Base-by-base conservation (phyloP, 2,888 invertebrate genomes). In the Oxystoma pomonae region DNA sequence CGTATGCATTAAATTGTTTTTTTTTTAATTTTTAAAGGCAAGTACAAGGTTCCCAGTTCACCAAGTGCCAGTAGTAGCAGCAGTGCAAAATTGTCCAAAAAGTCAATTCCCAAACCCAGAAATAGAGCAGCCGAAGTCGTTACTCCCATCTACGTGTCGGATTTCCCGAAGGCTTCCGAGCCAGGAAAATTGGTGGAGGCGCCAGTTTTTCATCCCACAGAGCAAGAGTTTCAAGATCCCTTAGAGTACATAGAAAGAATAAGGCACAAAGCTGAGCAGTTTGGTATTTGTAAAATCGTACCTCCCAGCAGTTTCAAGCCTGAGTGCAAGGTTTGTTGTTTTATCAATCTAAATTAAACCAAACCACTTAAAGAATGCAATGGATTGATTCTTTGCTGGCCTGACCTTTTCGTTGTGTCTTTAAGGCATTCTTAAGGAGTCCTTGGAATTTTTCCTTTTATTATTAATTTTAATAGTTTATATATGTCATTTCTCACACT, bases 181-280 rank as follows among this genome's bases (percentile, higher is more conserved):
- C 79, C 82, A 22, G 83, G 86, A 0, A 83, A 84, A 70, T 80
- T 90, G 68, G 85, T 88, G 0, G 89, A 91, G 67, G 93, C 92
- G 0, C 93, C 92, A 0, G 86, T 88, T 0, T 96, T 91, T 77
- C 84, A 88, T 74, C 95, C 94, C 0, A 88, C 89, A 0, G 90
- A 89, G 65, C 89, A 89, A 70, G 94, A 96, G 74, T 95, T 96
- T 75, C 83, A 88, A 76, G 94, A 96, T 82, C 96, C 96, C 0
- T 80, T 96, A 2, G 87, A 88, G 65, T 96, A 91, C 73, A 91
- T 95, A 63, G 90, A 92, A 65, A 87, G 89, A 65, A 92, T 96
- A 35, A 84, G 89, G 59, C 84, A 87, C 0, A 82, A 86, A 60
- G 94, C 93, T 0, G 89, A 90, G 55, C 86, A 88, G 64, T 95